phyloP scores from a whole-genome alignment of 2,888 invertebrate species.

The Blastobasis lacticolella region DNA sequence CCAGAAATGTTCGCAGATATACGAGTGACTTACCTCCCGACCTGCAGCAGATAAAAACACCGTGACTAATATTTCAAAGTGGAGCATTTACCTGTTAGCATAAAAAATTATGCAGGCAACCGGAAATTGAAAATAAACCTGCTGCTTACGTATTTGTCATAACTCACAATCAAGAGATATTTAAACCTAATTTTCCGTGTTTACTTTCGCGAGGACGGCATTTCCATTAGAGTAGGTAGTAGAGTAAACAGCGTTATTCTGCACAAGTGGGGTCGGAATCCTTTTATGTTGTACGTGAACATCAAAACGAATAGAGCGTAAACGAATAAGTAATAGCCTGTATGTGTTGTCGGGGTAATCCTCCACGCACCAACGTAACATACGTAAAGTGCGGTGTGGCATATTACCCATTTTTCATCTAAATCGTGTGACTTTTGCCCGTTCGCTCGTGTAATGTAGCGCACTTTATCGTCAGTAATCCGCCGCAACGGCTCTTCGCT shows the following conservation, averaged over 20 bases:
- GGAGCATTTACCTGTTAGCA: no score
- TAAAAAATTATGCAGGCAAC: no score
- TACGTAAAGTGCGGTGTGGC: conserved; percentile 36
- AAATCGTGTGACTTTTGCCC: conserved; percentile 50
- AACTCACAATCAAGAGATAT: no score
- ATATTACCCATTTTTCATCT: conserved; percentile 52
- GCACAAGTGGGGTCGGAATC: conserved; percentile 9
- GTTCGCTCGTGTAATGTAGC: conserved; percentile 46
- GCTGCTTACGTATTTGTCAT: no score
- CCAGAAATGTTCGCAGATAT: no score
- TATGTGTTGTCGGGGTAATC: conserved; percentile 19
- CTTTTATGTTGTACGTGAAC: conserved; percentile 14
- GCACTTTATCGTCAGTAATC: conserved; percentile 52
- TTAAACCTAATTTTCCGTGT: background rate
- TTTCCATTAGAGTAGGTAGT: conserved; percentile 4
- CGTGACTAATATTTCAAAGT: conserved; percentile 1
- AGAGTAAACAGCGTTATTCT: conserved; percentile 7
- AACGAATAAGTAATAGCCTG: conserved; percentile 26
- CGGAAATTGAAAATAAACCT: no score
- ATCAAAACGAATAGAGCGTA: conserved; percentile 18
- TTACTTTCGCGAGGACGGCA: background rate
- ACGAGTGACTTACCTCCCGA: conserved; percentile 4
- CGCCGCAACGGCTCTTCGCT: conserved; percentile 30
- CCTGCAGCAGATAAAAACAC: conserved; percentile 4
- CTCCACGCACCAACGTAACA: conserved; percentile 17